Conservation (phyloP, 2,113 vertebrate species). For the Todiramphus chloris region DNA sequence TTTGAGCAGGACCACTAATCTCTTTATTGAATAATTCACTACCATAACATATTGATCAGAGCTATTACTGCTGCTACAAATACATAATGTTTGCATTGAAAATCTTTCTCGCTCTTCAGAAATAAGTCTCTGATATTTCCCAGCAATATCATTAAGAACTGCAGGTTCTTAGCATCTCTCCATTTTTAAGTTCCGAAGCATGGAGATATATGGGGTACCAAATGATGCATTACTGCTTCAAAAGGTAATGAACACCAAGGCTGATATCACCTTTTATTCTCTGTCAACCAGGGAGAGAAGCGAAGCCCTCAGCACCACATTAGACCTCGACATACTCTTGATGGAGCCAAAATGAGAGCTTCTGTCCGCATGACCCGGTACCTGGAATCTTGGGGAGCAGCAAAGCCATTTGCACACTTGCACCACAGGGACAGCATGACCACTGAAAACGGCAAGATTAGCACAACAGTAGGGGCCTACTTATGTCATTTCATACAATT, state of each 20-base stretch:
- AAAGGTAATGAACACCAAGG: background rate
- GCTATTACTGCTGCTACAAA: background rate
- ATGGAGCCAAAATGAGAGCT: slow-evolving; percentile 95
- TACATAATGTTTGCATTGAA: background rate
- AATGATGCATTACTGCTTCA: background rate
- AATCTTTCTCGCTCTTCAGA: slow-evolving; percentile 19
- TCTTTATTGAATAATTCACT: slow-evolving; percentile 10
- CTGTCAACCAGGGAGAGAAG: slow-evolving; percentile 82
- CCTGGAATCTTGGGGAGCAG: slow-evolving; percentile 97
- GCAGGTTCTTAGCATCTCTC: background rate
- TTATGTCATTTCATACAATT: background rate
- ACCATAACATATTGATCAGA: background rate
- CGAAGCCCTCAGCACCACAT: slow-evolving; percentile 91
- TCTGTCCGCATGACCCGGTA: slow-evolving; percentile 98
- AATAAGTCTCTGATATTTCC: slow-evolving; percentile 37
- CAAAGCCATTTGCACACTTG: slow-evolving; percentile 96
- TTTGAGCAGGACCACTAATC: background rate
- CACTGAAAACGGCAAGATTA: slow-evolving; percentile 97
- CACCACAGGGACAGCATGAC: slow-evolving; percentile 98
- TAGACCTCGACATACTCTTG: slow-evolving; percentile 82
- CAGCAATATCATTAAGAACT: background rate
- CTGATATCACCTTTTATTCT: background rate
- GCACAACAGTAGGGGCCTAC: slow-evolving; percentile 84
- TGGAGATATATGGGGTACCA: background rate
- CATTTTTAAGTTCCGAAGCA: background rate